Conservation (phyloP, 2,797 vertebrate genomes). For the Enteromius radiatus region DNA sequence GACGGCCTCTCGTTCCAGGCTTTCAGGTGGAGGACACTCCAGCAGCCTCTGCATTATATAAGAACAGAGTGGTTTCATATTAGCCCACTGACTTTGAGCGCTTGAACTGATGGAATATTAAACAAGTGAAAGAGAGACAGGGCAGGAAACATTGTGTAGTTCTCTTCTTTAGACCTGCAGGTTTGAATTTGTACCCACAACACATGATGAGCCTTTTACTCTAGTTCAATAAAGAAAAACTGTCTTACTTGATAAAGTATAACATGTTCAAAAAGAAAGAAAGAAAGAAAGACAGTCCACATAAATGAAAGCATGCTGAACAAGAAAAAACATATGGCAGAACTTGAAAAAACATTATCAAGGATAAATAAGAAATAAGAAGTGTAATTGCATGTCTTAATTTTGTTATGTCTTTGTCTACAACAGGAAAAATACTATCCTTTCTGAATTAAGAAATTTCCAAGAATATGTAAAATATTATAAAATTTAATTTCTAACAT, state of each 20-base stretch:
- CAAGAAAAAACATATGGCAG: background rate
- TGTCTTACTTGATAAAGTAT: background rate
- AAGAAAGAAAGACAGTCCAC: background rate
- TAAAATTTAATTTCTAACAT: background rate
- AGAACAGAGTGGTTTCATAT: slow-evolving; percentile 62
- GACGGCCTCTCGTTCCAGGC: slow-evolving; percentile 44
- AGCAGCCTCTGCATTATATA: slow-evolving; percentile 59
- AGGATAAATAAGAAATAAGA: background rate
- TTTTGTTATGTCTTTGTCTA: background rate
- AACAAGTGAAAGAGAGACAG: slow-evolving; percentile 21
- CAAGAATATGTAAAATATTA: background rate
- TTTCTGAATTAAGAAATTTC: background rate
- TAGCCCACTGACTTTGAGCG: slow-evolving; percentile 56
- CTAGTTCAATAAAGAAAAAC: background rate
- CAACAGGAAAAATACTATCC: background rate
- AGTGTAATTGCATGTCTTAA: too few relatives aligned
- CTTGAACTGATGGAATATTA: slow-evolving; percentile 59
- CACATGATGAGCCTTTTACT: slow-evolving; percentile 9
- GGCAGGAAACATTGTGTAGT: background rate
- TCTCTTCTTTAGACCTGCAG: slow-evolving; percentile 27
- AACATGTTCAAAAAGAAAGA: background rate
- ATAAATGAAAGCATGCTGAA: background rate
- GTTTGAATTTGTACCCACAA: slow-evolving; percentile 22
- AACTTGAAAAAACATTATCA: background rate
- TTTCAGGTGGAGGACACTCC: slow-evolving; percentile 59